Evolutionary conservation across 2,888 invertebrate species (phyloP).

Genomic region (Crepidodera aurea): DNA sequence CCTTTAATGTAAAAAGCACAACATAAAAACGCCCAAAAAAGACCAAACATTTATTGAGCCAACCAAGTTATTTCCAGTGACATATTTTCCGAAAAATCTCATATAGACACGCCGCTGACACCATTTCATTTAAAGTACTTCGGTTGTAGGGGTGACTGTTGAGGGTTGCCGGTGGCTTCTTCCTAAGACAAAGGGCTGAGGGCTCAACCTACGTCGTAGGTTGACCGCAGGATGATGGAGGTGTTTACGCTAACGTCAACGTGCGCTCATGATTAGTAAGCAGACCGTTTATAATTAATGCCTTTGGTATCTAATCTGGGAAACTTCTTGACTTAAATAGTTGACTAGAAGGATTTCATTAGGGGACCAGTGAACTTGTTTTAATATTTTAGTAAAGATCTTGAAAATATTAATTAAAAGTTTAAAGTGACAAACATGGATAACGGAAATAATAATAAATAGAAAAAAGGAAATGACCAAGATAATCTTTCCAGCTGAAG

Average conservation of each 20-base stretch:
- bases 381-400: too few species aligned
- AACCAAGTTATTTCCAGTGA: too few species aligned
- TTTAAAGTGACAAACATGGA: too few species aligned
- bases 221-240: conserved; percentile 55
- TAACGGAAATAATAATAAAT: too few species aligned
- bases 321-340: neutral
- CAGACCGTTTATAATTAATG: conserved; percentile 55
- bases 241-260: conserved; percentile 56
- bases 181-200: conserved; percentile 20
- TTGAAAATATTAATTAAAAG: too few species aligned
- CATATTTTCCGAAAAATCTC: neutral
- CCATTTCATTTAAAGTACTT: conserved; percentile 4
- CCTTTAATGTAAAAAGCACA: too few species aligned
- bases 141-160: conserved; percentile 1
- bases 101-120: neutral
- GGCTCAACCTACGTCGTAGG: conserved; percentile 37
- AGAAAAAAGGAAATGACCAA: too few species aligned
- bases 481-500: too few species aligned
- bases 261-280: conserved; percentile 55
- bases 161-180: conserved; percentile 11
- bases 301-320: conserved; percentile 45
- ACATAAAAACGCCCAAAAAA: too few species aligned
- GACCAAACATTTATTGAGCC: too few species aligned
- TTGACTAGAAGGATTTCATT: neutral
- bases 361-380: neutral